Evolutionary conservation across 2,888 invertebrate genomes (phyloP).

Genomic region (Cataglyphis altisquamis): DNA sequence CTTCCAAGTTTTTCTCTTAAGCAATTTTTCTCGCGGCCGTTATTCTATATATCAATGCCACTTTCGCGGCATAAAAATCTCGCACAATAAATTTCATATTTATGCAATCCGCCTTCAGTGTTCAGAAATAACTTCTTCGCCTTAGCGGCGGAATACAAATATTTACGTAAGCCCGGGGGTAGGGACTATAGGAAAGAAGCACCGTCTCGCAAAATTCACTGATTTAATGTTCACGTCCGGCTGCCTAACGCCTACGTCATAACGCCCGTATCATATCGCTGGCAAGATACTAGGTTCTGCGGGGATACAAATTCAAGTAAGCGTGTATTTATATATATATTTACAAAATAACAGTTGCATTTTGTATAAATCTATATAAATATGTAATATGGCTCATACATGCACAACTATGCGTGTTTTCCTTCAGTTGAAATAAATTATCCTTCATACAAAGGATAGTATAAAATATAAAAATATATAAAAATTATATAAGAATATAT

Average conservation of each 20-base stretch:
- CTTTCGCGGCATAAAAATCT: slow-evolving; percentile 46
- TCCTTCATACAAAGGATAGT: not conserved
- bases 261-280: slow-evolving; percentile 19
- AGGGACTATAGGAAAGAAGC: slow-evolving; percentile 14
- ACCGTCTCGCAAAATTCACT: slow-evolving; percentile 36
- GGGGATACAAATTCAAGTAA: not conserved
- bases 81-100: slow-evolving; percentile 70
- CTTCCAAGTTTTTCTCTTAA: slow-evolving; percentile 54
- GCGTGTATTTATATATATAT: slow-evolving; percentile 24
- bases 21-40: slow-evolving; percentile 43
- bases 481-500: too few relatives aligned
- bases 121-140: slow-evolving; percentile 48
- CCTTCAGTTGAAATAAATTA: not conserved
- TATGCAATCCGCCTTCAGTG: slow-evolving; percentile 65
- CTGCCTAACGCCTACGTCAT: slow-evolving; percentile 39
- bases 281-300: not conserved
- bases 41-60: slow-evolving; percentile 56
- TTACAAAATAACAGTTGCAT: slow-evolving; percentile 4
- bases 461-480: too few relatives aligned
- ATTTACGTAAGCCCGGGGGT: slow-evolving; percentile 57
- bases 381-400: not conserved
- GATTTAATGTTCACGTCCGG: slow-evolving; percentile 44
- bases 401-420: not conserved
- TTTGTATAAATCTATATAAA: not conserved
- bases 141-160: slow-evolving; percentile 38